Evolutionary conservation across 2,888 invertebrate species (phyloP), one percentile per base, ranked within the genome.

Genomic region (Lucinisca nassula): DNA sequence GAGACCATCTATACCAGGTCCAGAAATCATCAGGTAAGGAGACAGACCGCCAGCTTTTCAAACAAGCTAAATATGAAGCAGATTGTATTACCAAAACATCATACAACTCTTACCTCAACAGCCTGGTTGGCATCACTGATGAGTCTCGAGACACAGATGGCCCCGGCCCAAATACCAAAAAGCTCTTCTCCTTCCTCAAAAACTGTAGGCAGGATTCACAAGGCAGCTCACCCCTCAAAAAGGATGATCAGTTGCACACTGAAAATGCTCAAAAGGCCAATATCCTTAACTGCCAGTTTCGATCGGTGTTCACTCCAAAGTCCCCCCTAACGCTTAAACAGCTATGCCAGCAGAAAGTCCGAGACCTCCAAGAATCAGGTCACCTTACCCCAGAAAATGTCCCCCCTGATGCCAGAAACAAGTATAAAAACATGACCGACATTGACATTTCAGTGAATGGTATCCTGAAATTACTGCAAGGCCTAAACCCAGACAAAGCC

Each of bases 131-230:
- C 67, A 67, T 35, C 10, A 67, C n/a, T 12, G 35, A 35, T 67
- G 67, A 67, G 35, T 21, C 67, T 10, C 21, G 4, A 14, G 4
- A 4, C 55, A n/a, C 12, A 17, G 21, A 67, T 35, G 21, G 21
- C 3, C 35, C 67, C 35, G 35, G 35, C 67, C 67, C 67, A 67
- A 67, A 67, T 67, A 67, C 67, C 30, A 35, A 67, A 67, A 67
- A 67, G 67, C 67, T 67, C 17, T 35, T 67, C 67, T 67, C 67
- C 67, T 67, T 21, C 67, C 67, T 67, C 17, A 35, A 67, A n/a
- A 35, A 67, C 35, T 67, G 67, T 30, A 32, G 67, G 67, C 67
- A 67, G 35, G 67, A 67, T 14, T 35, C 32, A 10, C 67, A 67
- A 35, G 67, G 67, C 35, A 67, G 67, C 21, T 32, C 67, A 17